Evolutionary conservation across 2,888 invertebrate genomes (phyloP).

Genomic region (Agonopterix heracliana): DNA sequence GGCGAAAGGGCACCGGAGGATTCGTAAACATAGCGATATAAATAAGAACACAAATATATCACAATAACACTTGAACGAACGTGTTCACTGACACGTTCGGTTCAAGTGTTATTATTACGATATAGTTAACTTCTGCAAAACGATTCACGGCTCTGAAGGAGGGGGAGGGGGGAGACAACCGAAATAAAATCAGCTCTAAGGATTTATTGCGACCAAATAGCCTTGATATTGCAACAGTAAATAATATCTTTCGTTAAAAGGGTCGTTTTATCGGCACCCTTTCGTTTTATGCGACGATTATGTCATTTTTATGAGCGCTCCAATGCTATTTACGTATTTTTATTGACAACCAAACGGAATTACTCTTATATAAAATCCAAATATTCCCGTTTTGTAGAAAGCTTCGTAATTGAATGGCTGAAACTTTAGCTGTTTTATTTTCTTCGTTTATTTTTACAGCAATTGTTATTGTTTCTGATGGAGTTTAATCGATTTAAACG

Average conservation of each 20-base stretch:
- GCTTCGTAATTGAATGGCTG: conserved; percentile 6
- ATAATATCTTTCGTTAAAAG: conserved; percentile 65
- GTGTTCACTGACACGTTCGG: too few relatives aligned
- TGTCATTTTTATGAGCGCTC: conserved; percentile 62
- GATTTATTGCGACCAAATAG: conserved; percentile 41
- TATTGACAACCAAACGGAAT: conserved; percentile 56
- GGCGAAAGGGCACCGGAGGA: too few relatives aligned
- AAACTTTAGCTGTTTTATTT: neutral
- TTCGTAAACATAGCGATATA: too few relatives aligned
- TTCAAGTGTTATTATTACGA: too few relatives aligned
- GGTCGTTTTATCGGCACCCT: conserved; percentile 65
- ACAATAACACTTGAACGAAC: too few relatives aligned
- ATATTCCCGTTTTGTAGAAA: conserved; percentile 6
- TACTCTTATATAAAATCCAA: conserved; percentile 21
- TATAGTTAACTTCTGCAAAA: too few relatives aligned
- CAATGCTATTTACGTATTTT: conserved; percentile 51
- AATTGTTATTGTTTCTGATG: too few relatives aligned
- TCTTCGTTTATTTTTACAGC: neutral
- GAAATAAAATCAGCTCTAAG: conserved; percentile 41
- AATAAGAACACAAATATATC: too few relatives aligned
- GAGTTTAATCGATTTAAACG: too few relatives aligned
- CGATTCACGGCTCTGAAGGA: too few relatives aligned
- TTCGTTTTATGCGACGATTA: conserved; percentile 66
- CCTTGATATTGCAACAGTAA: conserved; percentile 60
- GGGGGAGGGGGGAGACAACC: neutral